These are phyloP conservation scores for Papilio demoleus DNA, from an alignment of 2,888 invertebrate genomes.

Conservation along the genomic window DNA sequence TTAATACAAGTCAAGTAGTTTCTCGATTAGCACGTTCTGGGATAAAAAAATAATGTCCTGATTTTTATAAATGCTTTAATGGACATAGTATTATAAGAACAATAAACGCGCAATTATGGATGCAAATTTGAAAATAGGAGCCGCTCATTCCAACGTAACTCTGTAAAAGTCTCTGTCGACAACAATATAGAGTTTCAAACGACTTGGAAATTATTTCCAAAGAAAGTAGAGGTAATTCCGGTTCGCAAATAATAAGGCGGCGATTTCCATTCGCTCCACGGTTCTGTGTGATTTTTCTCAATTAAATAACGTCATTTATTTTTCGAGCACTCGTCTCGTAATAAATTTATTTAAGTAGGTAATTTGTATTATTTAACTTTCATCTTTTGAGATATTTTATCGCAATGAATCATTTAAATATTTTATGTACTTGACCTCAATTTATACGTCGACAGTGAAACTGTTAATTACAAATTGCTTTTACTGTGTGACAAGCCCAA, in stretches of 20 bases:
- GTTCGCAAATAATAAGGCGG: conserved; percentile 36
- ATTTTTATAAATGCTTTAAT: not conserved
- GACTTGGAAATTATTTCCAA: conserved; percentile 39
- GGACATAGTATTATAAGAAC: conserved; percentile 23
- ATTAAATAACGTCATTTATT: conserved; percentile 21
- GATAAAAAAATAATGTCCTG: not conserved
- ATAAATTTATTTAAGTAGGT: conserved; percentile 17
- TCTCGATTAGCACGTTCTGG: not conserved
- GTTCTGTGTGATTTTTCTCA: conserved; percentile 25
- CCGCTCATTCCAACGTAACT: conserved; percentile 39
- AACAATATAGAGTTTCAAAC: conserved; percentile 42
- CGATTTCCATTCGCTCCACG: conserved; percentile 35
- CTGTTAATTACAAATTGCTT: not conserved
- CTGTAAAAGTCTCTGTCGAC: conserved; percentile 41
- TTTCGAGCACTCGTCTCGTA: not conserved
- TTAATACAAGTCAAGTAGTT: too few species aligned
- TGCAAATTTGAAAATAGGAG: conserved; percentile 42
- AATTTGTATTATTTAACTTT: conserved; percentile 11
- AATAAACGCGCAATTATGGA: conserved; percentile 42
- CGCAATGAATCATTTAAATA: not conserved
- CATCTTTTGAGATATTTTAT: conserved; percentile 6
- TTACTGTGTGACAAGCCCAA: too few species aligned
- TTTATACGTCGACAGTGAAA: not conserved
- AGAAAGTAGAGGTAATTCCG: conserved; percentile 36
- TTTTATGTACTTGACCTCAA: not conserved